These are phyloP conservation scores for Gisinianus flammeolus DNA, from an alignment of 2,888 invertebrate species.

Conservation along the genomic window DNA sequence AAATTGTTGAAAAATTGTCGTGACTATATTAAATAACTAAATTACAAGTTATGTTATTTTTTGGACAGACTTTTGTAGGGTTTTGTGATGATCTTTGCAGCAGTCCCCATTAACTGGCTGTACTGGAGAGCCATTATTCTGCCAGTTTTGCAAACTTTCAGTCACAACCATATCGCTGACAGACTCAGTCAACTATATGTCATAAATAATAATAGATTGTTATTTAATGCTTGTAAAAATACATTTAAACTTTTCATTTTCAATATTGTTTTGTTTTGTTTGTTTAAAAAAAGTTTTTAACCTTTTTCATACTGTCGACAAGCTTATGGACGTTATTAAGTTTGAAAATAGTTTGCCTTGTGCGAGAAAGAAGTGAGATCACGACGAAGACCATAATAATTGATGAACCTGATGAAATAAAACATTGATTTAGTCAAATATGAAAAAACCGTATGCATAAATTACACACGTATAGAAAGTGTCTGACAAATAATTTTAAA, in stretches of 20 bases:
- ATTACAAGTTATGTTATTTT: slow-evolving; percentile 16
- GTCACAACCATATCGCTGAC: slow-evolving; percentile 81
- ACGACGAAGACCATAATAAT: slow-evolving; percentile 81
- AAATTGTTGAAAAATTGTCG: neutral
- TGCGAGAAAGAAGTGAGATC: slow-evolving; percentile 74
- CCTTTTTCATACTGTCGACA: slow-evolving; percentile 72
- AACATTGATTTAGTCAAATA: too few species aligned
- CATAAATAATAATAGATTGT: slow-evolving; percentile 58
- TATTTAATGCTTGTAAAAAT: slow-evolving; percentile 57
- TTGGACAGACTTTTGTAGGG: slow-evolving; percentile 29
- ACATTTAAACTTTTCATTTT: slow-evolving; percentile 28
- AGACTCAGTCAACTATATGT: slow-evolving; percentile 75
- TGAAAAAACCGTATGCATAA: too few species aligned
- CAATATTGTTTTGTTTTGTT: slow-evolving; percentile 18
- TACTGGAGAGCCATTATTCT: slow-evolving; percentile 72
- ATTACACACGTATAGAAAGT: too few species aligned
- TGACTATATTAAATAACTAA: slow-evolving; percentile 4
- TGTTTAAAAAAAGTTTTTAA: slow-evolving; percentile 60
- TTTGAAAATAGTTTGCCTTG: slow-evolving; percentile 71
- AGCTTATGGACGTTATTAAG: slow-evolving; percentile 69
- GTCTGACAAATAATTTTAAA: too few species aligned
- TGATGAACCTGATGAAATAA: slow-evolving; percentile 80
- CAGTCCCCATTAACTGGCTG: slow-evolving; percentile 49
- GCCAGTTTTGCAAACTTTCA: slow-evolving; percentile 76
- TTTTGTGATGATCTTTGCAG: slow-evolving; percentile 42